phyloP scores from a whole-genome alignment of 2,888 invertebrate genomes.

The Spatulosminthurus flaviceps region DNA sequence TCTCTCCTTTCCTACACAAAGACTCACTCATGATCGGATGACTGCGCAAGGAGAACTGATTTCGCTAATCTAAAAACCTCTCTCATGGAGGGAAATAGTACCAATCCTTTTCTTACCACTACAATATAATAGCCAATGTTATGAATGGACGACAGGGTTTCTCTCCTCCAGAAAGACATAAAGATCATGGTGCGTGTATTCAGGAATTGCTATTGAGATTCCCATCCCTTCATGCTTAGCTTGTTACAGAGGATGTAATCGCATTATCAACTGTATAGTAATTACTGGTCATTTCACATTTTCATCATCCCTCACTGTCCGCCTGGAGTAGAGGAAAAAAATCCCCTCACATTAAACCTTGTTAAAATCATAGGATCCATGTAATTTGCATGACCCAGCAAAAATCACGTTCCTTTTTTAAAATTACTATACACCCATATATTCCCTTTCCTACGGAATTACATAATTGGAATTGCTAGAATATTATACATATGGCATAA shows the following conservation, averaged over 20 bases:
- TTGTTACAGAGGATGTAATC: background rate
- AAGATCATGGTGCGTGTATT: too few species aligned
- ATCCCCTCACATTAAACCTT: slow-evolving; percentile 4
- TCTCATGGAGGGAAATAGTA: too few species aligned
- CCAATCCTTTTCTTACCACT: too few species aligned
- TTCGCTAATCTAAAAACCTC: background rate
- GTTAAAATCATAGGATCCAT: background rate
- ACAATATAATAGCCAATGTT: too few species aligned
- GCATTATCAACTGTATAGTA: slow-evolving; percentile 7
- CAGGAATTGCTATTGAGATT: too few species aligned
- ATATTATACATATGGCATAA: too few species aligned
- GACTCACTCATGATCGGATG: background rate
- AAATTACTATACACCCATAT: too few species aligned
- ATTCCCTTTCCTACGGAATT: too few species aligned
- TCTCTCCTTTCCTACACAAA: background rate
- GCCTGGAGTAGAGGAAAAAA: too few species aligned
- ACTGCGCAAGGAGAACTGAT: background rate
- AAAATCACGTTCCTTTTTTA: background rate
- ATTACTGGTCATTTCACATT: slow-evolving; percentile 2
- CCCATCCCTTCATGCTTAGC: background rate
- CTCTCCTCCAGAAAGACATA: too few species aligned
- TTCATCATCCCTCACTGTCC: slow-evolving; percentile 4
- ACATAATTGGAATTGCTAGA: too few species aligned
- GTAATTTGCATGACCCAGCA: slow-evolving; percentile 41
- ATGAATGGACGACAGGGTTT: too few species aligned